Evolutionary conservation across 2,888 invertebrate species (phyloP).

Genomic region (Noctua comes): DNA sequence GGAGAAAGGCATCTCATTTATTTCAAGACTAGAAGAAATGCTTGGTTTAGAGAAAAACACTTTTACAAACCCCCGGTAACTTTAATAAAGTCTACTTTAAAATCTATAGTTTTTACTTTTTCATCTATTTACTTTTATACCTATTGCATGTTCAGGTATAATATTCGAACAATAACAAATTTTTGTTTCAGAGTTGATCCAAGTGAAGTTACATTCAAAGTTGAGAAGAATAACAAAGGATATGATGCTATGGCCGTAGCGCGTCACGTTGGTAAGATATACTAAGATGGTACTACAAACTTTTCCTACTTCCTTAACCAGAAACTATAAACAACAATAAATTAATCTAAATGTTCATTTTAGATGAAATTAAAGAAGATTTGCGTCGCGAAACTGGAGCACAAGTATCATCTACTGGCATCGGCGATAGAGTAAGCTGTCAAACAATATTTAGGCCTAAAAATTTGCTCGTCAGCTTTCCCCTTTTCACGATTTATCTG

Average conservation of each 20-base stretch:
- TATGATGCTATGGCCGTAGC: constrained; percentile 93
- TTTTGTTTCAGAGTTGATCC: constrained; percentile 92
- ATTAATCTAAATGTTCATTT: constrained; percentile 55
- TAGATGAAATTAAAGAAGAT: constrained; percentile 91
- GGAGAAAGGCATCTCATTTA: constrained; percentile 93
- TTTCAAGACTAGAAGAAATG: constrained; percentile 92
- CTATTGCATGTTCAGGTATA: neutral
- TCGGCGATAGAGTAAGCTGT: constrained; percentile 94
- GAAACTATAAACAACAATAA: neutral
- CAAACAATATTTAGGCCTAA: neutral
- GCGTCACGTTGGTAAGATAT: constrained; percentile 91
- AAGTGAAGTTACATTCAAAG: constrained; percentile 94
- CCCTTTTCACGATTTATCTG: neutral
- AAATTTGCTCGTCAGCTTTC: neutral
- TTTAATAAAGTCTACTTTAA: constrained; percentile 51
- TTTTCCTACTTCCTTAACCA: neutral
- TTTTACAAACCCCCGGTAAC: constrained; percentile 92
- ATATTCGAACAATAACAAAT: constrained; percentile 23
- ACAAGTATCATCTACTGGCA: constrained; percentile 93
- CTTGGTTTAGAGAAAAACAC: constrained; percentile 92
- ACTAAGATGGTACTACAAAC: neutral
- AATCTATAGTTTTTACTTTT: constrained; percentile 41
- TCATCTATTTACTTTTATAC: constrained; percentile 21
- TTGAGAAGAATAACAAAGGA: constrained; percentile 91
- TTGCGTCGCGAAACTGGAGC: constrained; percentile 92